A percentile compares a stretch with the other conserved stretches of the same genome.
phyloP scores from a whole-genome alignment of 2,888 invertebrate genomes.

The Melinaea menophilus region DNA sequence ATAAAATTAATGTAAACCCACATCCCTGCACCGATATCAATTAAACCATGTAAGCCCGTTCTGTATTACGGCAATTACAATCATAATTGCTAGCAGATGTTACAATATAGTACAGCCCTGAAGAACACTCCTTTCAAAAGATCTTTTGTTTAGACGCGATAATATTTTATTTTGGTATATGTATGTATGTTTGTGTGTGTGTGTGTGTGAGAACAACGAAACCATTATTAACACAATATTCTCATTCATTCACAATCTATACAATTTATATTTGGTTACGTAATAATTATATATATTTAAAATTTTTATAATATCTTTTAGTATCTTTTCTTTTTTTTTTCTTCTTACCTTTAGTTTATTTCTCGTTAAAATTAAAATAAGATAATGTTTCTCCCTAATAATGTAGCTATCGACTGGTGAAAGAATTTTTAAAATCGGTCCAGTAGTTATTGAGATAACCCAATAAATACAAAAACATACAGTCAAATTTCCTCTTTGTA shows the following conservation, averaged over 20 bases:
- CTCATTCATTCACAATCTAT: constrained; percentile 9
- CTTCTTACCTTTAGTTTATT: too few relatives aligned
- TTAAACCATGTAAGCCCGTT: constrained; percentile 28
- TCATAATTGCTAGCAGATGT: constrained; percentile 38
- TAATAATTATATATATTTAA: background rate
- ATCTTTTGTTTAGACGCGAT: constrained; percentile 30
- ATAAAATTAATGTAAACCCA: background rate
- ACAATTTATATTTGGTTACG: background rate
- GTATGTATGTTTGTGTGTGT: constrained; percentile 14
- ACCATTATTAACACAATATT: constrained; percentile 17
- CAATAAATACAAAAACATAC: too few relatives aligned
- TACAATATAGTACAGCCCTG: constrained; percentile 30
- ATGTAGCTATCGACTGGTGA: too few relatives aligned
- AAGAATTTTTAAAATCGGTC: too few relatives aligned
- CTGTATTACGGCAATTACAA: constrained; percentile 33
- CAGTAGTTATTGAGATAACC: too few relatives aligned
- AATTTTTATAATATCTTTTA: background rate
- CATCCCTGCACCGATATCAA: constrained; percentile 21
- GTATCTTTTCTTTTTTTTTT: background rate
- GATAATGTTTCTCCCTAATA: too few relatives aligned
- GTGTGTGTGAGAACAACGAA: constrained; percentile 21
- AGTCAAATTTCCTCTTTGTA: too few relatives aligned
- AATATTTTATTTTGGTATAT: constrained; percentile 23
- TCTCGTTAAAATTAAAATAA: too few relatives aligned
- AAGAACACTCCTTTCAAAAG: constrained; percentile 27